These are phyloP conservation scores for Dryobotodes eremita DNA, from an alignment of 2,888 invertebrate genomes.

Conservation along the genomic window DNA sequence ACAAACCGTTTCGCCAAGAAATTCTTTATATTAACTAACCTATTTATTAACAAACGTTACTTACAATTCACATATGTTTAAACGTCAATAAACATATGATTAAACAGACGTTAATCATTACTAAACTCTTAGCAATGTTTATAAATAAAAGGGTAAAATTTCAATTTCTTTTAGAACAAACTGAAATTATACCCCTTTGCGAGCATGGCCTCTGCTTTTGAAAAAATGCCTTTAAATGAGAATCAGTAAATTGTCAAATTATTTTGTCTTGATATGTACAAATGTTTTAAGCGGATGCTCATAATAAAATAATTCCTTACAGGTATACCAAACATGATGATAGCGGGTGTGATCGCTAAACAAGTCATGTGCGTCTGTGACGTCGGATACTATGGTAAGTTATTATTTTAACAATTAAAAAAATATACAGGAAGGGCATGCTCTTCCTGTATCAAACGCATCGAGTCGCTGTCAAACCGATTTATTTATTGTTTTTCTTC, in stretches of 20 bases:
- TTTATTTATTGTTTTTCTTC: neutral
- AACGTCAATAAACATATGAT: neutral
- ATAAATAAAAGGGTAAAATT: neutral
- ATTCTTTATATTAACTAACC: neutral
- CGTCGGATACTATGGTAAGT: constrained; percentile 91
- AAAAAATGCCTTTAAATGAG: neutral
- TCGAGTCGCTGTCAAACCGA: neutral
- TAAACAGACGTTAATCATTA: neutral
- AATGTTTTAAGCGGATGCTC: neutral
- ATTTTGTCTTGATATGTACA: neutral
- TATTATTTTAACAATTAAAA: neutral
- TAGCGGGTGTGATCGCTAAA: constrained; percentile 78
- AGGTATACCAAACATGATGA: constrained; percentile 77
- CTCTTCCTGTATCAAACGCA: neutral
- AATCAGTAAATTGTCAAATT: neutral
- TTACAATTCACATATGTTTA: neutral
- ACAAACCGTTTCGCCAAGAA: neutral
- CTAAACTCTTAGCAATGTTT: neutral
- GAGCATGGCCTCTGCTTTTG: neutral
- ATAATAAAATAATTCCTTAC: constrained; percentile 4
- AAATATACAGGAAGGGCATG: neutral
- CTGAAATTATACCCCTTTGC: too few relatives aligned
- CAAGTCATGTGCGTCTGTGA: constrained; percentile 92
- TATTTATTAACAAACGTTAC: neutral
- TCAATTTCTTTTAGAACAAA: too few relatives aligned